Conservation (phyloP, 35 echinoderm and acorn worm genomes). For the Diadema setosum region DNA sequence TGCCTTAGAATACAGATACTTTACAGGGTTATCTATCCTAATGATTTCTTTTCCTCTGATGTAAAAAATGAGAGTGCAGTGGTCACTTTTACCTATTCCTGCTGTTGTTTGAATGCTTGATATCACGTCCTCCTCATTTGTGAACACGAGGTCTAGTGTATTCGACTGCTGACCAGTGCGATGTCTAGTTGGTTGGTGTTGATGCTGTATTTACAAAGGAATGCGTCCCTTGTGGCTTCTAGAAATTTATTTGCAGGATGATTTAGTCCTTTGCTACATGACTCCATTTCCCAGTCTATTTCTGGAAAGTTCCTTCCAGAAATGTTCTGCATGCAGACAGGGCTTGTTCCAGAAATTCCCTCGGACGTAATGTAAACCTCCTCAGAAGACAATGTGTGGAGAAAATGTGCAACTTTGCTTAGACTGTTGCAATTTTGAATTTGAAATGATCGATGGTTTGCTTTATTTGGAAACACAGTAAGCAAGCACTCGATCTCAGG, state of each 20-base stretch:
- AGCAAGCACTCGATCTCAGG: no score
- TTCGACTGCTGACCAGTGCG: neutral
- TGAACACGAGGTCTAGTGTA: neutral
- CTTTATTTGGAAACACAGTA: no score
- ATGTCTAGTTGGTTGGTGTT: neutral
- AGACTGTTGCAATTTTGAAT: no score
- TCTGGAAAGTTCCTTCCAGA: conserved; percentile 6
- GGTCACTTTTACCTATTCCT: neutral
- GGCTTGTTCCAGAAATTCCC: no score
- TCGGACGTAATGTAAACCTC: no score
- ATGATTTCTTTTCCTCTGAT: neutral
- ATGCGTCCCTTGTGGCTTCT: neutral
- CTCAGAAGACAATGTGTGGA: no score
- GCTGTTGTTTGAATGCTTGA: neutral
- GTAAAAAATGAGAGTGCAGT: neutral
- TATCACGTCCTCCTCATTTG: neutral
- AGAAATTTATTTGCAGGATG: neutral
- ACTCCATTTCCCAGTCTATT: neutral
- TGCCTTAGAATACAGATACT: neutral
- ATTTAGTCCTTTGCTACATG: neutral
- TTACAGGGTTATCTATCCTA: neutral
- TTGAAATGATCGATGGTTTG: no score
- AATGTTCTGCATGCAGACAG: no score
- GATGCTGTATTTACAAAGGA: conserved; percentile 9
- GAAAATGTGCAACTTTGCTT: no score